Base-by-base conservation (phyloP, 1,140 invertebrate genomes). In the Bombus turneri region DNA sequence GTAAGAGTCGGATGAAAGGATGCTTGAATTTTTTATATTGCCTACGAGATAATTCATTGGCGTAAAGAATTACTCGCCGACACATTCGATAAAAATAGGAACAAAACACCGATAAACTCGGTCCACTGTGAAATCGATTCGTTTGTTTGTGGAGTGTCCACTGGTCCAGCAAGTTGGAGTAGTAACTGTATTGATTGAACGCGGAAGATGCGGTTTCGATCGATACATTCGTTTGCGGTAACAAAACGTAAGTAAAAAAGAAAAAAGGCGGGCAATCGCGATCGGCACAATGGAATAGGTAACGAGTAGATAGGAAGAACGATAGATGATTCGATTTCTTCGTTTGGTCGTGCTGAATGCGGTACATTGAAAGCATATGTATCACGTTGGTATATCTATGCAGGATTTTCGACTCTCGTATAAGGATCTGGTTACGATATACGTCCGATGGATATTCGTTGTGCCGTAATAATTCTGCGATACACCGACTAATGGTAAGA, bases 91-190 rank as follows among this genome's bases (percentile, higher is more conserved):
- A 83, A 83, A 83, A 78, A 83, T 83, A 71, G 75, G 72, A 53
- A 53, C 43, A 53, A 37, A 83, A 47, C 37, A 18, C 64, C 82
- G 75, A 78, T 78, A 78, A 83, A 78, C 82, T 41, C 64, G 47
- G 64, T 83, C 47, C 82, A 59, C 37, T 57, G 82, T 83, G 82
- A 83, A 83, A 83, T 83, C 75, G 82, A 83, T 83, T 83, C 82
- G 57, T 83, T 83, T 83, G 82, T 78, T 83, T 78, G 82, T 78
- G 34, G 82, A 83, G 43, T 41, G 73, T 77, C 81, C 81, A 77
- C 37, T 78, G 74, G 82, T 78, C 82, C 82, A 83, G 82, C 64
- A 78, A 69, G 28, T 57, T 77, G 74, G 31, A 83, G 66, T 78
- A 74, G 64, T 59, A 53, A 59, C 47, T 22, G n/a, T 78, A 78